phyloP scores from a whole-genome alignment of 2,113 vertebrate genomes.

The Nyctereutes procyonoides region DNA sequence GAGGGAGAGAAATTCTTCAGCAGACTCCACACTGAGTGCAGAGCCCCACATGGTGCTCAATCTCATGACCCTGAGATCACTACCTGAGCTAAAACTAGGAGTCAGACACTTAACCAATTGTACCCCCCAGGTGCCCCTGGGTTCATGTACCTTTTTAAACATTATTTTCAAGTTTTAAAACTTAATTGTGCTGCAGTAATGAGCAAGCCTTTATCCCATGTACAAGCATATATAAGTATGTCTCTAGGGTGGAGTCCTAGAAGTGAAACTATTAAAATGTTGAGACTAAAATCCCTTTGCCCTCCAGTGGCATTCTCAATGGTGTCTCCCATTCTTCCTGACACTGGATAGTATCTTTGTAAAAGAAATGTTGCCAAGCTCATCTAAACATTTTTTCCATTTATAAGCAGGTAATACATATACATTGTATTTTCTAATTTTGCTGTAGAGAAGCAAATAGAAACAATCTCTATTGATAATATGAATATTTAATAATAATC shows the following conservation, averaged over 20 bases:
- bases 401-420: background rate
- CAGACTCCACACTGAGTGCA: no score
- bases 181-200: no score
- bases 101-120: no score
- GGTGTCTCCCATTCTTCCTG: background rate
- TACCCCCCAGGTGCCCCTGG: no score
- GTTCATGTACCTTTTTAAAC: background rate
- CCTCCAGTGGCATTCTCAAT: accelerated
- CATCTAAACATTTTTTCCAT: background rate
- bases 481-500: background rate
- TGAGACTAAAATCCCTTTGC: no score
- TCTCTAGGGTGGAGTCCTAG: background rate
- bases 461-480: background rate
- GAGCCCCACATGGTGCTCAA: no score
- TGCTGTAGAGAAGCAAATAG: background rate
- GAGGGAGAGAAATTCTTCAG: no score
- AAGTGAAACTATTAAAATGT: background rate
- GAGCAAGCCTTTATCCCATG: background rate
- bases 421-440: background rate
- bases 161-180: background rate
- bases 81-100: no score
- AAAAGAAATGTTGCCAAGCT: background rate
- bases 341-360: no score
- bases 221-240: background rate
- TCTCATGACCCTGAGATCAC: no score